phyloP scores from a whole-genome alignment of 2,888 invertebrate genomes.

The Megalurothrips usitatus region DNA sequence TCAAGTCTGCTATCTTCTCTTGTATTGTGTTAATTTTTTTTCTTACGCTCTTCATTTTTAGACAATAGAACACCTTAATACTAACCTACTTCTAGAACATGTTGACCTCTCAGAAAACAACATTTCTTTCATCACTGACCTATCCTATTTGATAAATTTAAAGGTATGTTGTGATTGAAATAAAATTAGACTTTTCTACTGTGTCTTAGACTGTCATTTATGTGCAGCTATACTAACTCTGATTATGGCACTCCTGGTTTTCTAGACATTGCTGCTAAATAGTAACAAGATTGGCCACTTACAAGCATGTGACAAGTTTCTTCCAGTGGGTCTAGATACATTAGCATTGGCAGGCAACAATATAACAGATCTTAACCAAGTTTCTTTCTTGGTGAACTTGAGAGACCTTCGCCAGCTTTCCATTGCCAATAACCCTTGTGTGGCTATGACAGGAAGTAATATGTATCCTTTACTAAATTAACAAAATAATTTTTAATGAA shows the following conservation, averaged over 20 bases:
- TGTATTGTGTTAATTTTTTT: constrained; percentile 32
- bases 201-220: neutral
- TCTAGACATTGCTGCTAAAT: constrained; percentile 76
- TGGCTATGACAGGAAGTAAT: constrained; percentile 69
- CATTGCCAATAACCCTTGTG: constrained; percentile 82
- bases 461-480: constrained; percentile 63
- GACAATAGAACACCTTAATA: constrained; percentile 83
- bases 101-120: constrained; percentile 86
- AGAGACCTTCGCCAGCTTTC: constrained; percentile 73
- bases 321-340: constrained; percentile 69
- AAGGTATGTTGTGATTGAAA: constrained; percentile 58
- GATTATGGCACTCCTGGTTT: constrained; percentile 38
- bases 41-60: constrained; percentile 40
- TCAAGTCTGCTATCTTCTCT: constrained; percentile 15
- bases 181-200: constrained; percentile 20
- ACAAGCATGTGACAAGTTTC: constrained; percentile 73
- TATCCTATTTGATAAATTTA: constrained; percentile 73
- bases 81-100: constrained; percentile 73
- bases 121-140: constrained; percentile 77
- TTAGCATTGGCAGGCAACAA: constrained; percentile 78
- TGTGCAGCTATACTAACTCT: neutral
- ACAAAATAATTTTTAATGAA: neutral
- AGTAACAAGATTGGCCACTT: constrained; percentile 80
- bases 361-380: constrained; percentile 79
- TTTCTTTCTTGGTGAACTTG: constrained; percentile 73